Evolutionary conservation across 2,113 vertebrate genomes (phyloP).

Genomic region (Bubalus kerabau): DNA sequence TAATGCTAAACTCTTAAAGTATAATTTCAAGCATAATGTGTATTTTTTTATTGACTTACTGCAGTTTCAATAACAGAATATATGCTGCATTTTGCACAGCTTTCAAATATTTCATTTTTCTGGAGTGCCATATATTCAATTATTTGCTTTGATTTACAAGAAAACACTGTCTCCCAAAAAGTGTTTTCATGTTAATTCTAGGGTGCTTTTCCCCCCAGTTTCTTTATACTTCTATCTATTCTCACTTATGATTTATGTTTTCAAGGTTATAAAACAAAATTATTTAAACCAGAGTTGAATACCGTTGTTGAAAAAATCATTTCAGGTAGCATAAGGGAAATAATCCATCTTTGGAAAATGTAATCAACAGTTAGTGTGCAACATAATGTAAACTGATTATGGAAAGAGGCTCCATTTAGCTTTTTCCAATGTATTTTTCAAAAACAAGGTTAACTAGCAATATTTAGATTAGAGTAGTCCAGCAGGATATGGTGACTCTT

Average conservation of each 20-base stretch:
- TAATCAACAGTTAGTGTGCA: neutral
- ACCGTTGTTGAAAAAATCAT: neutral
- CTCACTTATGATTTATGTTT: neutral
- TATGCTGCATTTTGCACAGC: neutral
- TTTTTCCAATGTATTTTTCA: conserved; percentile 55
- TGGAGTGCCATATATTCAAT: neutral
- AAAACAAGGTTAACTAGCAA: conserved; percentile 45
- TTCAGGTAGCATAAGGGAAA: neutral
- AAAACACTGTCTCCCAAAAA: neutral
- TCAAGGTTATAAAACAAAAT: conserved; percentile 9
- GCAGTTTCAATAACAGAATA: neutral
- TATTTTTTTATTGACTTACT: neutral
- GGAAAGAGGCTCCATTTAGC: conserved; percentile 58
- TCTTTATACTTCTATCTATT: neutral
- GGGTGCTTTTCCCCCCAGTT: neutral
- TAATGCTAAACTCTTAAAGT: neutral
- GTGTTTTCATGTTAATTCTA: neutral
- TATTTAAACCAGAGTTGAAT: neutral
- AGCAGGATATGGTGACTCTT: conserved; percentile 29
- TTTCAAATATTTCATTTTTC: conserved; percentile 30
- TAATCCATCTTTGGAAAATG: conserved; percentile 12
- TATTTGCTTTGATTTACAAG: neutral
- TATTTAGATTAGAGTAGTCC: conserved; percentile 45
- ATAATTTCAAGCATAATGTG: neutral
- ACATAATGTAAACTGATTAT: conserved; percentile 51